Conservation (phyloP, 2,888 invertebrate genomes). For the Uloborus plumipes region DNA sequence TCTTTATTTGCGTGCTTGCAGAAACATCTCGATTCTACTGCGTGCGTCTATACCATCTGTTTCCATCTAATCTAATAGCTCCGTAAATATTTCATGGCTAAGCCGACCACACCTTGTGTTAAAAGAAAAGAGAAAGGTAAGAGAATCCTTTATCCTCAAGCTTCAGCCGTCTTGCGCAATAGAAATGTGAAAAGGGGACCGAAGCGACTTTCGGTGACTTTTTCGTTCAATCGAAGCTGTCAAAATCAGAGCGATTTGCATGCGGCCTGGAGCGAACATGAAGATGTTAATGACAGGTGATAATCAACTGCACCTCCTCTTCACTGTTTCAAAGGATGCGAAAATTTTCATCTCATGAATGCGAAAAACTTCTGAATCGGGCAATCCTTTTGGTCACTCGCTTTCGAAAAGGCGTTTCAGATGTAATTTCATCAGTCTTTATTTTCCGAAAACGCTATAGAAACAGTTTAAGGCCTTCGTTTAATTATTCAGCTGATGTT, state of each 20-base stretch:
- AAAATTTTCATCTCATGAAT: constrained; percentile 47
- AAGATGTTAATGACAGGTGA: constrained; percentile 60
- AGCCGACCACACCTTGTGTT: constrained; percentile 40
- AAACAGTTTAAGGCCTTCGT: too few relatives aligned
- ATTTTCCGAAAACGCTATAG: too few relatives aligned
- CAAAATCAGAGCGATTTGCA: constrained; percentile 50
- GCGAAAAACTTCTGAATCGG: constrained; percentile 1
- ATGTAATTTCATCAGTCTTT: too few relatives aligned
- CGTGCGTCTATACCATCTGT: constrained; percentile 24
- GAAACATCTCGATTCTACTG: constrained; percentile 26
- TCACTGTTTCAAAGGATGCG: constrained; percentile 52
- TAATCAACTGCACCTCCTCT: constrained; percentile 55
- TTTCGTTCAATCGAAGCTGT: constrained; percentile 21
- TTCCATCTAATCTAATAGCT: constrained; percentile 51
- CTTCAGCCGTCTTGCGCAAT: not conserved
- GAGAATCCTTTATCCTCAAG: not conserved
- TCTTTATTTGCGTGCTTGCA: constrained; percentile 23
- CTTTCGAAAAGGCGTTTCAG: too few relatives aligned
- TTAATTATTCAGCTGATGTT: too few relatives aligned
- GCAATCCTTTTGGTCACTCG: too few relatives aligned
- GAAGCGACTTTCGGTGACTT: constrained; percentile 9
- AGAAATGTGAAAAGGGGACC: constrained; percentile 44
- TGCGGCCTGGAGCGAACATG: constrained; percentile 36
- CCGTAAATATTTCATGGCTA: constrained; percentile 49
- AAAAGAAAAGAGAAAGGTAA: not conserved